phyloP scores from a whole-genome alignment of 2,888 invertebrate species.

The Prostheceraeus crozeri region DNA sequence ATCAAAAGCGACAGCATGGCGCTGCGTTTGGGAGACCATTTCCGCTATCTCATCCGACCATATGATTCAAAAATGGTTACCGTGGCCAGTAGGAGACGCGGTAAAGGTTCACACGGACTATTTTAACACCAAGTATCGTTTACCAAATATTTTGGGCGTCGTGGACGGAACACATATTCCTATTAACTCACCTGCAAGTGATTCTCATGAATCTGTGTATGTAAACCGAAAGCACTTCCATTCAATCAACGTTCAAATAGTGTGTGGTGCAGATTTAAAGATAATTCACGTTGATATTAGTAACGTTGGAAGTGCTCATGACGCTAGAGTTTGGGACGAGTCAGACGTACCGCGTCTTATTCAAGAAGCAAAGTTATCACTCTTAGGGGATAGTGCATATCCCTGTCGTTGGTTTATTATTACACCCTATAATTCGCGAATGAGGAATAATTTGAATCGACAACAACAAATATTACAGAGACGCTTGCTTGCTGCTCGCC shows the following conservation, averaged over 20 bases:
- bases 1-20: slow-evolving; percentile 4
- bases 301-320: slow-evolving; percentile 42
- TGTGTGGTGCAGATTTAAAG: slow-evolving; percentile 38
- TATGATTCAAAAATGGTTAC: slow-evolving; percentile 6
- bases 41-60: not conserved
- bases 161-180: slow-evolving; percentile 43
- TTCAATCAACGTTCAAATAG: slow-evolving; percentile 43
- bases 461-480: not conserved
- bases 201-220: slow-evolving; percentile 38
- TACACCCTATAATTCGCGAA: slow-evolving; percentile 33
- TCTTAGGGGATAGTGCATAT: slow-evolving; percentile 39
- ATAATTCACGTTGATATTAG: slow-evolving; percentile 41
- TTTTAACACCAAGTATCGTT: slow-evolving; percentile 23
- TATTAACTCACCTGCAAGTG: slow-evolving; percentile 39
- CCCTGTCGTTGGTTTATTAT: slow-evolving; percentile 35
- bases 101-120: not conserved
- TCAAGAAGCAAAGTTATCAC: not conserved
- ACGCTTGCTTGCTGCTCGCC: not conserved
- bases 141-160: slow-evolving; percentile 43
- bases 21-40: not conserved
- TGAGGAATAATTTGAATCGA: not conserved
- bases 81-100: not conserved
- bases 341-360: slow-evolving; percentile 33
- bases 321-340: slow-evolving; percentile 39
- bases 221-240: slow-evolving; percentile 42